Base-by-base conservation (phyloP, 2,113 vertebrate species). In the Plotosus lineatus region DNA sequence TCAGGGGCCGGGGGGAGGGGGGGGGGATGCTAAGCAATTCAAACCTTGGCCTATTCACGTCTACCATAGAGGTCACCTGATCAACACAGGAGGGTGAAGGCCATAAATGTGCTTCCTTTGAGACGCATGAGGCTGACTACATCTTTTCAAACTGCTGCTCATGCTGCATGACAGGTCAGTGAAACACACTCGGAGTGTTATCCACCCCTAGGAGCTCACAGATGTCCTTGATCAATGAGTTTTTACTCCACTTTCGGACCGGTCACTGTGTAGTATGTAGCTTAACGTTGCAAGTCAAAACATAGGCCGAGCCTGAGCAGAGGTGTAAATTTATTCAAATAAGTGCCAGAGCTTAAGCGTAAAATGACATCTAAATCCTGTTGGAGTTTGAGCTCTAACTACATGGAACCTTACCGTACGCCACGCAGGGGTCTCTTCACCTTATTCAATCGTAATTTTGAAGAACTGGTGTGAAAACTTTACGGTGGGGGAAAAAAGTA, bases 401-500 rank as follows among this genome's bases (percentile, higher is more conserved):
- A 26, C 56, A 21, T 66, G 23, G 51, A 50, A 26, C 44, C 80
- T 90, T 93, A 96, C 95, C 94, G 90, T 87, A 94, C 82, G 28
- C 88, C 82, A 88, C 90, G 91, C 73, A 90, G 92, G 86, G 92
- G 85, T 63, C 90, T 92, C 87, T 91, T 94, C 87, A 91, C 95
- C 90, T 95, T 96, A 90, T 90, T 92, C 87, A 94, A 91, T 48
- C 94, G 91, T 90, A 93, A 94, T 92, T 94, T 96, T 84, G 92
- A 92, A 86, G 94, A 92, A 81, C 92, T 93, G 85, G 95, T 95
- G 83, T 99, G 97, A 91, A 95, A 98, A 89, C 97, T 99, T 76
- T 53, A 86, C 42, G n/a, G n/a, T n/a, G n/a, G n/a, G n/a, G 76
- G 26, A 10, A 38, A 56, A 75, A 38, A 28, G 60, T 6, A 56